Percentiles rank a stretch among this genome's conserved stretches.
Conservation (phyloP, 2,797 vertebrate species). For the Danio albolineatus region DNA sequence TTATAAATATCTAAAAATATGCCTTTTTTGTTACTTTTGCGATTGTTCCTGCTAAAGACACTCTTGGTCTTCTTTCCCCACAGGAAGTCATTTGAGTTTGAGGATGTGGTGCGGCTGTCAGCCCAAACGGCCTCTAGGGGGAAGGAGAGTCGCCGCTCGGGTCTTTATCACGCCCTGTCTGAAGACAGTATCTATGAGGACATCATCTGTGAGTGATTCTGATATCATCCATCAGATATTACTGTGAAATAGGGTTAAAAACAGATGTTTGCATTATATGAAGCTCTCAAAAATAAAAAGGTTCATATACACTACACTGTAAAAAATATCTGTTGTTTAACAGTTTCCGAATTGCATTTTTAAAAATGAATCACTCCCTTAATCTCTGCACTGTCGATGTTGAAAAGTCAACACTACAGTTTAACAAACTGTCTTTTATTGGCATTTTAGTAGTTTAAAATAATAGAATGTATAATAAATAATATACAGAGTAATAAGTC, state of each 20-base stretch:
- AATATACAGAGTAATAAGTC: no score
- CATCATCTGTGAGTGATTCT: slow-evolving; percentile 86
- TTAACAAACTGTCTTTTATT: no score
- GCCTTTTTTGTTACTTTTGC: no score
- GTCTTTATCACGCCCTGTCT: slow-evolving; percentile 88
- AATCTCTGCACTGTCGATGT: no score
- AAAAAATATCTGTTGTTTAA: no score
- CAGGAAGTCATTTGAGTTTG: slow-evolving; percentile 99
- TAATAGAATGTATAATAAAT: no score
- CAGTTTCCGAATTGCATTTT: no score
- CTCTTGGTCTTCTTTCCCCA: slow-evolving; percentile 1
- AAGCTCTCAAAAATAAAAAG: neutral
- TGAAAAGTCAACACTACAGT: no score
- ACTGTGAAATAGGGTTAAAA: slow-evolving; percentile 7
- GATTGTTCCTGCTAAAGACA: neutral
- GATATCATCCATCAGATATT: slow-evolving; percentile 32
- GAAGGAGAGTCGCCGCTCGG: slow-evolving; percentile 74
- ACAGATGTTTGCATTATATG: slow-evolving; percentile 7
- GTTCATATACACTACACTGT: no score
- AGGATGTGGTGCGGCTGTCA: slow-evolving; percentile 88
- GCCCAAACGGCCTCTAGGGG: slow-evolving; percentile 70
- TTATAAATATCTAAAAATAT: no score
- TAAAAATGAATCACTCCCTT: no score
- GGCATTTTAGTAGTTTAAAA: no score
- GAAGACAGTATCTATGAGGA: slow-evolving; percentile 98